Conservation (phyloP, 2,888 invertebrate genomes). For the Eumerus sabulonum region DNA sequence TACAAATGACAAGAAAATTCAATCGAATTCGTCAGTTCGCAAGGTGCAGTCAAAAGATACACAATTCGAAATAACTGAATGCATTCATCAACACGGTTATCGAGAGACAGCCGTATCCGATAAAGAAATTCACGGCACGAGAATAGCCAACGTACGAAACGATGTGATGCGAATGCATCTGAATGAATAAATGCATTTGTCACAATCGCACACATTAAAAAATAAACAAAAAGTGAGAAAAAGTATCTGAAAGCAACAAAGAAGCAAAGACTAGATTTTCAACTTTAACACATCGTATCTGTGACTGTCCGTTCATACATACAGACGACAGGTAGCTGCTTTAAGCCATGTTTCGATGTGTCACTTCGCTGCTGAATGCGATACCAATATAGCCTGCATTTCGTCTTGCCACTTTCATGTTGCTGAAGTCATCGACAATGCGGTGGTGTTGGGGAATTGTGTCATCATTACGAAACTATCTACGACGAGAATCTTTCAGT, state of each 20-base stretch:
- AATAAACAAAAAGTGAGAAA: constrained; percentile 10
- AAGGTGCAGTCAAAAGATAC: constrained; percentile 52
- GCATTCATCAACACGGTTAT: constrained; percentile 53
- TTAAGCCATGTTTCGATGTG: constrained; percentile 21
- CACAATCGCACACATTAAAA: constrained; percentile 32
- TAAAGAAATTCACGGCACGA: not conserved
- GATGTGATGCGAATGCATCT: constrained; percentile 42
- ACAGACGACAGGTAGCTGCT: constrained; percentile 6
- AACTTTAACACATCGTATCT: constrained; percentile 33
- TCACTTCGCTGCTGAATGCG: constrained; percentile 14
- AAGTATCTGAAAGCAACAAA: no score
- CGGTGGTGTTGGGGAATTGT: constrained; percentile 41
- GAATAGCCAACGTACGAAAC: constrained; percentile 8
- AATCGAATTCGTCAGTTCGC: constrained; percentile 47
- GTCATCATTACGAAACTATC: constrained; percentile 65
- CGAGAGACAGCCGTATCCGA: constrained; percentile 9
- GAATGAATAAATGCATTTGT: constrained; percentile 60
- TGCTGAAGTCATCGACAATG: no score
- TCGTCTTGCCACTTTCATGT: no score
- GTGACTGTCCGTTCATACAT: constrained; percentile 28
- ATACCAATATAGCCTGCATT: constrained; percentile 17
- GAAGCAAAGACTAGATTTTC: constrained; percentile 47
- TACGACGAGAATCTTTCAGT: constrained; percentile 28
- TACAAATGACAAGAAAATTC: constrained; percentile 64
- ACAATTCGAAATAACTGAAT: constrained; percentile 58